Evolutionary conservation across 1,140 invertebrate species (phyloP), one percentile per base, ranked within the genome.

Genomic region (Magallana angulata): DNA sequence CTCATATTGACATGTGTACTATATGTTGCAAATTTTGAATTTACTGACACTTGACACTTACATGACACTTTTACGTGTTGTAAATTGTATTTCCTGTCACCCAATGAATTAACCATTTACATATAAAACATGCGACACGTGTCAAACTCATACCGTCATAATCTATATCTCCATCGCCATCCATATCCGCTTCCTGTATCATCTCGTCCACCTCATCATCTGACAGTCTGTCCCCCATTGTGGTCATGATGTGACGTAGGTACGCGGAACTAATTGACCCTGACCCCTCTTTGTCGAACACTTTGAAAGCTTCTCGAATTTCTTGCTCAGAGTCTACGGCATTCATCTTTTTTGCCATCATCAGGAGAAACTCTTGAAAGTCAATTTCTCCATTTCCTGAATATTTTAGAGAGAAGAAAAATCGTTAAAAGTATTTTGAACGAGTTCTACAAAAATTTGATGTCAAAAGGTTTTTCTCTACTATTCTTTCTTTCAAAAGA

Each of bases 321-420:
- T 99, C 99, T 95, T 99, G 98, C 96, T 99, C 98, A 95, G 97
- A 98, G 95, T 99, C 98, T 89, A 98, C 99, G 96, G 99, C 98
- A 95, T 99, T 99, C 98, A 99, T 99, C 97, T 99, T 99, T 94
- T 98, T 97, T 59, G 97, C 98, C 98, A 98, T 98, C 91, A 91
- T 91, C 5, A 80, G 88, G 71, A 97, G 94, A 93, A 97, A 98
- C 94, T 98, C 98, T 93, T 98, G 98, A 95, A 99, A 99, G 96
- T 99, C 98, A 96, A 99, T 99, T 93, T 98, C 99, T 91, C 98
- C 98, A 95, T 99, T 99, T 93, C 98, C 98, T 24, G 24, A 24
- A 24, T 24, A 24, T 24, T 24, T 24, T 24, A 24, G 24, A 24
- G 24, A 1, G 24, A 24, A 24, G 24, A 24, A 24, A 24, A 24